Percentiles rank a stretch among this genome's conserved stretches.
These are phyloP conservation scores for Bombus turneri DNA, from an alignment of 1,140 invertebrate species.

Conservation along the genomic window DNA sequence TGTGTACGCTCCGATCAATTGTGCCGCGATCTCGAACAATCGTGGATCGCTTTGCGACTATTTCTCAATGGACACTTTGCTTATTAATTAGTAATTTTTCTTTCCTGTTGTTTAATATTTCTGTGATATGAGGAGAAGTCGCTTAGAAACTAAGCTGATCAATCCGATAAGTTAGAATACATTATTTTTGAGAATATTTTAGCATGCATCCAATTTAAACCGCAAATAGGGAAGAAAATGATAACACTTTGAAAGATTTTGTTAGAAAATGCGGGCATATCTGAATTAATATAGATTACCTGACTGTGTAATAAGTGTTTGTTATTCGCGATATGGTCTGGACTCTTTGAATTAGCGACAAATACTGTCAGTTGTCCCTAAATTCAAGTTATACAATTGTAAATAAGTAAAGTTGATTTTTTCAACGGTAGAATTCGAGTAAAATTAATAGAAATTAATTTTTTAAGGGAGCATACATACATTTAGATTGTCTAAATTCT, in stretches of 20 bases:
- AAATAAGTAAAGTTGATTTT: neutral
- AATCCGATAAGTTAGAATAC: neutral
- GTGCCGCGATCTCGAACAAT: neutral
- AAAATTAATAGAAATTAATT: neutral
- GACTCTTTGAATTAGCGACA: conserved; percentile 15
- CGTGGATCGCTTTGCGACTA: neutral
- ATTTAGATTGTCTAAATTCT: conserved; percentile 44
- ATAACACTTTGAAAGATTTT: neutral
- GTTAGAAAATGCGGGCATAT: neutral
- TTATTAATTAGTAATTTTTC: neutral
- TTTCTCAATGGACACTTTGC: neutral
- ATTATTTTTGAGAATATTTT: neutral
- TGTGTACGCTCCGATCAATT: neutral
- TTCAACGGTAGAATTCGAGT: neutral
- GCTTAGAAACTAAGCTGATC: neutral
- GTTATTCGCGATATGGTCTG: conserved; percentile 64
- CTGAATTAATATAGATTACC: conserved; percentile 38
- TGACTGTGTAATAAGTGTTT: conserved; percentile 66
- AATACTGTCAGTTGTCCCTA: conserved; percentile 47
- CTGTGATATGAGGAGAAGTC: neutral
- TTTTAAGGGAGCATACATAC: conserved; percentile 13
- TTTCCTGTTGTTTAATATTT: neutral
- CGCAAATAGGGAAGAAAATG: neutral
- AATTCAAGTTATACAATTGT: neutral
- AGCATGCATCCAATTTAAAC: neutral